phyloP scores from a whole-genome alignment of 2,113 vertebrate genomes.

The Urocolius indicus region DNA sequence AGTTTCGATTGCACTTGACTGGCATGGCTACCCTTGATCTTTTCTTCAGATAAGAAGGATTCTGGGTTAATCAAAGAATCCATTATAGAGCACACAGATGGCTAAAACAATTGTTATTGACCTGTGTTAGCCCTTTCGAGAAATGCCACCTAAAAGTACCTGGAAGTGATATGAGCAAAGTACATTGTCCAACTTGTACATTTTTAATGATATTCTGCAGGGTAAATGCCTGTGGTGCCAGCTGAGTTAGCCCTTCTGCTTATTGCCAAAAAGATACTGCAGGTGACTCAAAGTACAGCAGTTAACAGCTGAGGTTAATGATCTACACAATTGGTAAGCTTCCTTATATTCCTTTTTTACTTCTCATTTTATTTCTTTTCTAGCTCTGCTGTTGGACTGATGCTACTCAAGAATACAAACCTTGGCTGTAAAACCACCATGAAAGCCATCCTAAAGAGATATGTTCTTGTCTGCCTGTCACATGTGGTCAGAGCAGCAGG shows the following conservation, averaged over 20 bases:
- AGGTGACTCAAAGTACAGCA: background rate
- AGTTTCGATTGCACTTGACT: background rate
- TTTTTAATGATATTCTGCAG: constrained; percentile 31
- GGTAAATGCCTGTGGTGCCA: background rate
- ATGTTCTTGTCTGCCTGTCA: background rate
- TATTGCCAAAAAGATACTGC: background rate
- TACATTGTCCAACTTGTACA: background rate
- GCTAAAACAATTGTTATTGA: background rate
- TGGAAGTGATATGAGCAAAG: background rate
- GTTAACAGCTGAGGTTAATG: background rate
- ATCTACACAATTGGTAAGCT: background rate
- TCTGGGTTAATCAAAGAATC: background rate
- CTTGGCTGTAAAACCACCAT: background rate
- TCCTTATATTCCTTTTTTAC: background rate
- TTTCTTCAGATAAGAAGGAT: background rate
- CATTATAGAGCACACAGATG: background rate
- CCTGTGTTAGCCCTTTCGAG: background rate
- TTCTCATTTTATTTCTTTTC: background rate
- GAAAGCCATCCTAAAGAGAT: background rate
- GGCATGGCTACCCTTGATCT: background rate
- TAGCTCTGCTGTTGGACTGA: background rate
- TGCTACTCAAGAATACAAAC: background rate
- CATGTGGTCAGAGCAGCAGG: background rate
- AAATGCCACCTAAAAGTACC: background rate
- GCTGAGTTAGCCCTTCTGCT: background rate